These are phyloP conservation scores for Siniperca chuatsi DNA, from an alignment of 2,113 vertebrate genomes.

Conservation along the genomic window DNA sequence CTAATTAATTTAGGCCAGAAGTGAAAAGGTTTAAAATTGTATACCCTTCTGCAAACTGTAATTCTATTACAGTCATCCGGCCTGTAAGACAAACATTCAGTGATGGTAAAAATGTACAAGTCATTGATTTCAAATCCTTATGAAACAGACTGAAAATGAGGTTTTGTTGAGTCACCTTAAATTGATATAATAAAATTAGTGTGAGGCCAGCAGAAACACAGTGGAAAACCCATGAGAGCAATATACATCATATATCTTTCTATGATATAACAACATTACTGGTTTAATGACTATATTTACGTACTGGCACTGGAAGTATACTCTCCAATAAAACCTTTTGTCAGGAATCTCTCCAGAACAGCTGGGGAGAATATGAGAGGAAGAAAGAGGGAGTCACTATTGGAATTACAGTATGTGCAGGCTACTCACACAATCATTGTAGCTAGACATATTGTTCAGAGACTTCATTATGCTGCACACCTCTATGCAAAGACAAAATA, in stretches of 20 bases:
- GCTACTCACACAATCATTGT: background rate
- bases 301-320: conserved; percentile 67
- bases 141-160: conserved; percentile 10
- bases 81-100: conserved; percentile 52
- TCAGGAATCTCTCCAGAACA: conserved; percentile 72
- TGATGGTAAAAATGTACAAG: conserved; percentile 45
- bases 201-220: conserved; percentile 20
- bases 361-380: conserved; percentile 45
- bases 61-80: conserved; percentile 45
- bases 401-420: background rate
- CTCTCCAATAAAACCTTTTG: conserved; percentile 70
- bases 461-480: background rate
- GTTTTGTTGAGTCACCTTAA: conserved; percentile 29
- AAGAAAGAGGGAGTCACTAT: conserved; percentile 7
- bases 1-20: conserved; percentile 55
- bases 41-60: conserved; percentile 45
- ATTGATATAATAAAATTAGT: conserved; percentile 22
- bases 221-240: conserved; percentile 12
- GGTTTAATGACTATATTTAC: conserved; percentile 36
- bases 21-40: conserved; percentile 61
- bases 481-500: background rate
- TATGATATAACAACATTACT: conserved; percentile 12
- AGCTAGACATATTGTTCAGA: background rate
- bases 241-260: conserved; percentile 9
- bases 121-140: conserved; percentile 45